Conservation (phyloP, 2,888 invertebrate species). For the Agrilus cyanescens region DNA sequence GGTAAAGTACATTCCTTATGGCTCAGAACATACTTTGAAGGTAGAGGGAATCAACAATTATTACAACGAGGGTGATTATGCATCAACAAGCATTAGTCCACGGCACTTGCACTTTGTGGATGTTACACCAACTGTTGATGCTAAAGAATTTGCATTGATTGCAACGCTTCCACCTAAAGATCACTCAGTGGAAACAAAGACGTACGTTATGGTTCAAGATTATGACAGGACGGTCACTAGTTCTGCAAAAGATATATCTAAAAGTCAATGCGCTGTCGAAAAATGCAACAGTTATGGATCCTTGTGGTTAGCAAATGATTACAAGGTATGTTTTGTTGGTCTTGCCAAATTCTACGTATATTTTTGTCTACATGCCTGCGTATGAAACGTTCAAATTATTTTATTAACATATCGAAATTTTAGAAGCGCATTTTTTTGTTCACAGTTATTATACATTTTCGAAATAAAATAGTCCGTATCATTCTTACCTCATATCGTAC, state of each 20-base stretch:
- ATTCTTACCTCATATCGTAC: too few relatives aligned
- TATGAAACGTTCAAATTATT: too few relatives aligned
- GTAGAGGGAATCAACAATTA: constrained; percentile 24
- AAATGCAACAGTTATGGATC: constrained; percentile 27
- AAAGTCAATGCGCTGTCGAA: constrained; percentile 16
- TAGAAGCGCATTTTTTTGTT: too few relatives aligned
- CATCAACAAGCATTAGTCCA: constrained; percentile 19
- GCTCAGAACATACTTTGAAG: constrained; percentile 24
- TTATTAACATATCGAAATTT: too few relatives aligned
- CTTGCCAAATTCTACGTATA: too few relatives aligned
- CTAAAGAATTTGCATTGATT: constrained; percentile 19
- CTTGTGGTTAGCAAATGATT: constrained; percentile 27
- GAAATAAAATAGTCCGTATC: too few relatives aligned
- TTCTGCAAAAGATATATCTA: constrained; percentile 18
- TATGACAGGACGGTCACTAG: constrained; percentile 18
- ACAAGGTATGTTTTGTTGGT: constrained; percentile 17
- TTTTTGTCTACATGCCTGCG: too few relatives aligned
- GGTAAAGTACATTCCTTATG: constrained; percentile 28
- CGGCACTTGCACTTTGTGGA: constrained; percentile 25
- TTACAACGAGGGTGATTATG: constrained; percentile 20
- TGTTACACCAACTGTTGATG: constrained; percentile 24
- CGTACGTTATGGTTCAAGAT: constrained; percentile 27
- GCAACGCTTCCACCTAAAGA: constrained; percentile 25
- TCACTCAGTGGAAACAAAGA: constrained; percentile 22
- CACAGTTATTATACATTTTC: too few relatives aligned